phyloP scores from a whole-genome alignment of 2,888 invertebrate species.

The Mechanitis mazaeus region DNA sequence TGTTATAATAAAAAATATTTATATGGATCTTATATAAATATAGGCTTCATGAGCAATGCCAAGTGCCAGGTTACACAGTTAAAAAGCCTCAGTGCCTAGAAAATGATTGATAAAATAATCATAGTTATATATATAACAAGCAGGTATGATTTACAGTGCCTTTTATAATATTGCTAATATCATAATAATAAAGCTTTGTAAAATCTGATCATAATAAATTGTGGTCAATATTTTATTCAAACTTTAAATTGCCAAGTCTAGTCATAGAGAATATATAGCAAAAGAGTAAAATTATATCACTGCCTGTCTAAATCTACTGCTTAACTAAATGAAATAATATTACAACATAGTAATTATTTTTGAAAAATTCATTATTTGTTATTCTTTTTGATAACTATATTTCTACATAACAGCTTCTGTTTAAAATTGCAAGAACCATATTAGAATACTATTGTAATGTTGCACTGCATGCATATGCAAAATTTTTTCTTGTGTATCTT shows the following conservation, averaged over 20 bases:
- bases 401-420: too few species aligned
- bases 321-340: too few species aligned
- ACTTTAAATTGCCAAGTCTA: constrained; percentile 16
- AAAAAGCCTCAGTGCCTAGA: constrained; percentile 13
- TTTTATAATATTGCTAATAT: constrained; percentile 28
- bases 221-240: constrained; percentile 5
- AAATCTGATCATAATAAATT: constrained; percentile 3
- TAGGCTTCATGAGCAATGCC: background rate
- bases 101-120: constrained; percentile 8
- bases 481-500: too few species aligned
- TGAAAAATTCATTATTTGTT: too few species aligned
- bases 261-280: constrained; percentile 11
- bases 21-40: background rate
- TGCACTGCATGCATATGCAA: too few species aligned
- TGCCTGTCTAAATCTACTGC: too few species aligned
- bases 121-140: constrained; percentile 9
- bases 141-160: constrained; percentile 48
- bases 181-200: constrained; percentile 7
- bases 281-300: too few species aligned
- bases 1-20: background rate
- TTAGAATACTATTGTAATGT: too few species aligned
- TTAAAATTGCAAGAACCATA: too few species aligned
- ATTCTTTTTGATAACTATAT: too few species aligned
- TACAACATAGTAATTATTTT: too few species aligned
- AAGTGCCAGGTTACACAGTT: background rate